Evolutionary conservation across 2,888 invertebrate genomes (phyloP).

Genomic region (Tachina lurida): DNA sequence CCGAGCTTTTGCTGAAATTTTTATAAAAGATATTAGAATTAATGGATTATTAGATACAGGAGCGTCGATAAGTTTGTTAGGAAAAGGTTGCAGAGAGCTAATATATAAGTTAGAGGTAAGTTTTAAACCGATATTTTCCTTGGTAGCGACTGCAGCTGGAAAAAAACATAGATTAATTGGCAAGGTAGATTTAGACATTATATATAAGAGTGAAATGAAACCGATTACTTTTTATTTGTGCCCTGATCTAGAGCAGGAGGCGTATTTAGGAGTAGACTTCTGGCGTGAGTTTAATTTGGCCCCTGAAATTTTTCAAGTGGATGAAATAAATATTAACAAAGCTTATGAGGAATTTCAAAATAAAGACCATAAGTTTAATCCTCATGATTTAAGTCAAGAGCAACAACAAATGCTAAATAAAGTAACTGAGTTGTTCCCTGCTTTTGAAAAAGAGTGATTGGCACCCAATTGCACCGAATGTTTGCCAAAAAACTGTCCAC

Average conservation of each 20-base stretch:
- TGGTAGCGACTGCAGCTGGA: constrained; percentile 32
- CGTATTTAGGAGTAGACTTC: constrained; percentile 40
- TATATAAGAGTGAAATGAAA: not conserved
- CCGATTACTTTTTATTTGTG: constrained; percentile 4
- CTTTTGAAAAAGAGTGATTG: constrained; percentile 46
- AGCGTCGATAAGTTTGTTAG: constrained; percentile 16
- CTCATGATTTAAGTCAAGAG: constrained; percentile 1
- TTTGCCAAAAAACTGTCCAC: too few species aligned
- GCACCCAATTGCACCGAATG: too few species aligned
- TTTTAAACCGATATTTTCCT: constrained; percentile 6
- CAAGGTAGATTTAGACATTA: not conserved
- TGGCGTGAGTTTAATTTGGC: constrained; percentile 21
- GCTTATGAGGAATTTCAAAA: not conserved
- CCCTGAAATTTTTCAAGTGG: constrained; percentile 13
- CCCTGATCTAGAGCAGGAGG: constrained; percentile 9
- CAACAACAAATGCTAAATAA: not conserved
- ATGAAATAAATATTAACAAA: not conserved
- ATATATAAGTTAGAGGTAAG: not conserved
- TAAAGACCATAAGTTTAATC: not conserved
- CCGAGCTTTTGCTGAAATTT: not conserved
- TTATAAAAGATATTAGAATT: too few species aligned
- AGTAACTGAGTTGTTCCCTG: constrained; percentile 15
- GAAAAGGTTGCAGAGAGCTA: constrained; percentile 34
- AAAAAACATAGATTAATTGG: constrained; percentile 21
- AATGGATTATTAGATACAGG: constrained; percentile 38